phyloP scores from a whole-genome alignment of 2,113 vertebrate genomes.

The Syrrhaptes paradoxus region DNA sequence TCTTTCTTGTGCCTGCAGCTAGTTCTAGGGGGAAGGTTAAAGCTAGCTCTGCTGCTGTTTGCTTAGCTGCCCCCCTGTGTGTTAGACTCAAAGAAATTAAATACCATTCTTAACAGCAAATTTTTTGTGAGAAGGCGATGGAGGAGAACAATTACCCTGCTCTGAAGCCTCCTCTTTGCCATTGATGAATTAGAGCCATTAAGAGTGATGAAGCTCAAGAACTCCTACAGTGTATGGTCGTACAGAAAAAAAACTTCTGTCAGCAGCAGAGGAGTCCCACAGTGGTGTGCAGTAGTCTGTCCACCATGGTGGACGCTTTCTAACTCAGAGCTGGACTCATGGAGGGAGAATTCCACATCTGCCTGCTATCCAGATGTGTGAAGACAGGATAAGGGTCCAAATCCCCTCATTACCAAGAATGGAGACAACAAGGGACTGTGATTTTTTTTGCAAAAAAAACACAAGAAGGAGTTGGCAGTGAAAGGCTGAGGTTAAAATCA shows the following conservation, averaged over 20 bases:
- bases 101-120: neutral
- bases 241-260: neutral
- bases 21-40: neutral
- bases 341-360: neutral
- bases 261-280: neutral
- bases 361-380: neutral
- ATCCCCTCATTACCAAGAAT: neutral
- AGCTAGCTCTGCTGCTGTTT: neutral
- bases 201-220: neutral
- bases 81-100: neutral
- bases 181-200: neutral
- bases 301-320: neutral
- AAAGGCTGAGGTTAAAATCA: neutral
- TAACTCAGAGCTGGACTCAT: neutral
- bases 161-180: neutral
- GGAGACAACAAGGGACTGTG: neutral
- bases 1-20: rapidly evolving
- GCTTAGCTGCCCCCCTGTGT: neutral
- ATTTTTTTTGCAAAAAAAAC: neutral
- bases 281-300: neutral
- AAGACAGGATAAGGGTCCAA: neutral
- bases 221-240: rapidly evolving
- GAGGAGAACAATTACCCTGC: neutral
- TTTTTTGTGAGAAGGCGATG: rapidly evolving
- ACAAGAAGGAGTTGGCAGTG: neutral